A percentile compares a stretch with the other conserved stretches of the same genome.
phyloP scores from a whole-genome alignment of 2,888 invertebrate genomes.

The Parapristionchus giblindavisi region DNA sequence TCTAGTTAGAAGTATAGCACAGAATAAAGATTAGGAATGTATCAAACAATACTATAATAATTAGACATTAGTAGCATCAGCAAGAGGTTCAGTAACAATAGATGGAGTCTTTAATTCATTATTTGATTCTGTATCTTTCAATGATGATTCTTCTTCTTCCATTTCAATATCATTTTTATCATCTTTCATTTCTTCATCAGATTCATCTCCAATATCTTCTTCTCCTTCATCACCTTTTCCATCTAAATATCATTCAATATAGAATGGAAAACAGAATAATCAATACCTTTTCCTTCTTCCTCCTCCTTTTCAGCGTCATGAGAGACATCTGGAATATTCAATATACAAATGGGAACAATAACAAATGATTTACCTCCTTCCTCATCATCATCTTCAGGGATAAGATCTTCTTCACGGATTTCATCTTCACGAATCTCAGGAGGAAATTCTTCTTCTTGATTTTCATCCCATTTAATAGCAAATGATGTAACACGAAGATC shows the following conservation, averaged over 20 bases:
- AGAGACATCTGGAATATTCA: slow-evolving; percentile 30
- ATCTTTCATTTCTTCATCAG: slow-evolving; percentile 27
- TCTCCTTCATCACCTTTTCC: slow-evolving; percentile 44
- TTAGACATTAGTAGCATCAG: slow-evolving; percentile 34
- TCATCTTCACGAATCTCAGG: slow-evolving; percentile 44
- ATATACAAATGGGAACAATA: background rate
- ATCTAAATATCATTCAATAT: slow-evolving; percentile 1
- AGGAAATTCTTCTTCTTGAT: slow-evolving; percentile 44
- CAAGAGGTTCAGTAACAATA: slow-evolving; percentile 7
- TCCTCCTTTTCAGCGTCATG: slow-evolving; percentile 20
- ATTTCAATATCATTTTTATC: background rate
- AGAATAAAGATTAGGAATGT: background rate
- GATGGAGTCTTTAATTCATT: background rate
- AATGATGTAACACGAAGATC: slow-evolving; percentile 73
- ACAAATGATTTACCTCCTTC: slow-evolving; percentile 40
- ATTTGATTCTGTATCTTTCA: background rate
- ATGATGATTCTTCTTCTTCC: slow-evolving; percentile 3
- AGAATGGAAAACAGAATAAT: background rate
- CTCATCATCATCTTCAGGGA: slow-evolving; percentile 50
- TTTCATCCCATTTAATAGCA: slow-evolving; percentile 73
- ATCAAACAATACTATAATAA: background rate
- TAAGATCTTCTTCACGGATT: slow-evolving; percentile 51
- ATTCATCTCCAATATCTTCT: slow-evolving; percentile 25
- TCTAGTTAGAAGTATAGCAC: background rate
- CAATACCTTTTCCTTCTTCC: slow-evolving; percentile 34